phyloP scores from a whole-genome alignment of 35 echinoderm and acorn worm genomes.

The Eucidaris tribuloides region DNA sequence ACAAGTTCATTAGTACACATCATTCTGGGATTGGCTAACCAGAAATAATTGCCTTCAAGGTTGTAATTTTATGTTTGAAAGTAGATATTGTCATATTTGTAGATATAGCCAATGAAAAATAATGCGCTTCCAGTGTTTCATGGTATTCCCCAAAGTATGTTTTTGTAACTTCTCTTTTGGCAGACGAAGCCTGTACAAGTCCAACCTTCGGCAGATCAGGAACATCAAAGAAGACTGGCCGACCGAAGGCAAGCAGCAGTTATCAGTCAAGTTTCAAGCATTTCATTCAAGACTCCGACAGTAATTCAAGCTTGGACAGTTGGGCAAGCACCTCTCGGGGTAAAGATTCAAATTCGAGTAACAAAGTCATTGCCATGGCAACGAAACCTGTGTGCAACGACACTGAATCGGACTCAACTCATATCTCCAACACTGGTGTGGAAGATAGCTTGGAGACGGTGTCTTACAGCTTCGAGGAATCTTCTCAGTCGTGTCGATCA shows the following conservation, averaged over 20 bases:
- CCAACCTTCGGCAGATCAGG: background rate
- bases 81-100: too few relatives aligned
- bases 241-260: too few relatives aligned
- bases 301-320: background rate
- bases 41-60: too few relatives aligned
- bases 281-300: background rate
- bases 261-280: background rate
- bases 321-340: background rate
- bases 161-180: background rate
- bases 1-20: too few relatives aligned
- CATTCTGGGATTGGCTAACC: too few relatives aligned
- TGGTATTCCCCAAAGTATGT: background rate
- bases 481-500: background rate
- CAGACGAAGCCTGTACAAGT: background rate
- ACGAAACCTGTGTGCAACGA: background rate
- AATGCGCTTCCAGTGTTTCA: too few relatives aligned
- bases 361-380: background rate
- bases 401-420: background rate
- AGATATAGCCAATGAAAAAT: too few relatives aligned
- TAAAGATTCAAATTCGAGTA: background rate
- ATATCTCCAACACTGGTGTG: background rate
- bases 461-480: background rate
- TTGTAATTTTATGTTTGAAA: too few relatives aligned
- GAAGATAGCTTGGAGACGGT: slow-evolving; percentile 6
- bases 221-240: too few relatives aligned